Percentiles rank a stretch among this genome's conserved stretches.
Evolutionary conservation across 2,797 vertebrate genomes (phyloP).

Genomic region (Hyperoplus lanceolatus): DNA sequence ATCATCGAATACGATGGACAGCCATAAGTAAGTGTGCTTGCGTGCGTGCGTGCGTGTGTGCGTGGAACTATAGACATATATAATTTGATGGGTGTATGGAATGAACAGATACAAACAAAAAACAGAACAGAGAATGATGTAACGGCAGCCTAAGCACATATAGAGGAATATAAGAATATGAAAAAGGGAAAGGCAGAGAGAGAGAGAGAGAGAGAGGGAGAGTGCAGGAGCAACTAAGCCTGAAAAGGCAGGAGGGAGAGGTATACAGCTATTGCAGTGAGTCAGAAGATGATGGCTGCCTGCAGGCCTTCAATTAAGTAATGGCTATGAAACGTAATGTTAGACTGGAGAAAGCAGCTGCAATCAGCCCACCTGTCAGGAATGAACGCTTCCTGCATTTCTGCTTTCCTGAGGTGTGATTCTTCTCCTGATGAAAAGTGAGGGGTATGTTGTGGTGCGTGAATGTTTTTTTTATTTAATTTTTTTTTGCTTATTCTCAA

Average conservation of each 20-base stretch:
- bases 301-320: constrained; percentile 52
- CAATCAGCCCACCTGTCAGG: constrained; percentile 73
- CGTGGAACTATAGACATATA: too few species aligned
- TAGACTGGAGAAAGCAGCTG: constrained; percentile 67
- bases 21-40: too few species aligned
- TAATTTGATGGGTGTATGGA: too few species aligned
- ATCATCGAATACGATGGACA: too few species aligned
- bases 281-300: constrained; percentile 63
- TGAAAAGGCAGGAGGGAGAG: constrained; percentile 47
- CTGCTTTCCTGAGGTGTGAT: constrained; percentile 54
- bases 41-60: too few species aligned
- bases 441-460: constrained; percentile 49
- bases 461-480: constrained; percentile 14
- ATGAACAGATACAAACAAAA: too few species aligned
- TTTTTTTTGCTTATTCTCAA: constrained; percentile 3
- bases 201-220: constrained; percentile 17
- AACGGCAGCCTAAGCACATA: not conserved
- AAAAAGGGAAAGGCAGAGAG: constrained; percentile 21
- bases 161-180: constrained; percentile 18
- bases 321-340: constrained; percentile 72
- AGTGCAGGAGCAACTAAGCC: constrained; percentile 36
- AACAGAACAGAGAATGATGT: too few species aligned
- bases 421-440: constrained; percentile 69
- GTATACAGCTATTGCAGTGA: constrained; percentile 43
- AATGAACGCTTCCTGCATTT: constrained; percentile 62